Evolutionary conservation across 2,797 vertebrate species (phyloP), one percentile per base, ranked within the genome.

Genomic region (Peromyscus nudipes): DNA sequence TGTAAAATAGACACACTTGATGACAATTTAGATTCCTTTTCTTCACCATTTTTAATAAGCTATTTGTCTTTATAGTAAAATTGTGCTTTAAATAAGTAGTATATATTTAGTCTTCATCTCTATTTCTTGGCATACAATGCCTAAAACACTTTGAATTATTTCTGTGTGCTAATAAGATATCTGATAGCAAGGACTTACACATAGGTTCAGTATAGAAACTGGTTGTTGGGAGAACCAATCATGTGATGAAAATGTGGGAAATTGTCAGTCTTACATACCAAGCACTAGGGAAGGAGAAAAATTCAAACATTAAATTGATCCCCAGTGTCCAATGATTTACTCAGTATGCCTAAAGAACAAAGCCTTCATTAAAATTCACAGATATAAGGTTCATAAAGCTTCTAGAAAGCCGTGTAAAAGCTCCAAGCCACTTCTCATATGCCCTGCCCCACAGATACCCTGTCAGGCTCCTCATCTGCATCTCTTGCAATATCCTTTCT

Each of bases 1-100:
- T 96, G 10, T 86, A 85, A 82, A 86, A 43, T 67, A 82, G 60
- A 64, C 82, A 40, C 17, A 91, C 84, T 29, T 62, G 27, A 97
- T 95, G 55, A 93, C 0, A 79, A 43, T 79, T 86, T 92, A 57
- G 27, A 83, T 49, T 67, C 21, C 79, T 80, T 92, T 60, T 40
- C 17, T 85, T 91, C 11, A 92, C 46, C 4, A 79, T 91, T 69
- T 75, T 17, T 67, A 86, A 79, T 84, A 88, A 87, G 37, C 75
- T 65, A 91, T 60, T 46, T 91, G 3, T 43, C 64, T 65, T 29
- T 89, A 17, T 92, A 81, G 21, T 21, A 40, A 65, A 75, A 89
- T 25, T 82, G 4, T 60, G 11, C 31, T 95, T 89, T 77, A 62
- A 55, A 81, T 55, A 87, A 52, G 6, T 40, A 64, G n/a, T 90